These are phyloP conservation scores for Anticlea derivata DNA, from an alignment of 2,888 invertebrate genomes.

Conservation along the genomic window DNA sequence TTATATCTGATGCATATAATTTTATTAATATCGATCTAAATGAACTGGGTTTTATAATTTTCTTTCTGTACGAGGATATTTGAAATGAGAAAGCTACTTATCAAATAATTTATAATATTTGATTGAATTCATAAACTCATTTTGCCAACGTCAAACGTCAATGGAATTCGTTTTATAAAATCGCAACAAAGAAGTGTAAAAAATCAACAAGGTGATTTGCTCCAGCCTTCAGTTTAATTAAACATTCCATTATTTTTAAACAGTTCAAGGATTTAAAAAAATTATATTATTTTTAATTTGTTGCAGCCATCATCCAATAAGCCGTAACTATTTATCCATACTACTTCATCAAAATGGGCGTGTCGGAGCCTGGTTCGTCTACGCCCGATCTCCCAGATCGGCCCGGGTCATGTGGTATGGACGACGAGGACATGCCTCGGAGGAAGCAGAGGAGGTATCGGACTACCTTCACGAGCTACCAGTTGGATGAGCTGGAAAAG, in stretches of 20 bases:
- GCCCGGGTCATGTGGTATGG: slow-evolving; percentile 71
- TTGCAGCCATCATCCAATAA: slow-evolving; percentile 26
- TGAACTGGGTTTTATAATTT: not conserved
- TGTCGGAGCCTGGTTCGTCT: slow-evolving; percentile 70
- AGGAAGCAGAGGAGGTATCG: slow-evolving; percentile 96
- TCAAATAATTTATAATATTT: too few relatives aligned
- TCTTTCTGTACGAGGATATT: not conserved
- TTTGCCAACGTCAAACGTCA: too few relatives aligned
- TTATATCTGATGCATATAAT: not conserved
- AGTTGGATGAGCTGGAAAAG: slow-evolving; percentile 97
- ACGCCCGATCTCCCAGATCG: slow-evolving; percentile 70
- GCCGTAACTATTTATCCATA: slow-evolving; percentile 22
- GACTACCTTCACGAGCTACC: slow-evolving; percentile 96
- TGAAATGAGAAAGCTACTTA: too few relatives aligned
- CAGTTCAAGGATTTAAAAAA: too few relatives aligned
- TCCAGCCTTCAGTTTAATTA: too few relatives aligned
- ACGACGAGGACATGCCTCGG: slow-evolving; percentile 92
- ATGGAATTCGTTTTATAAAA: too few relatives aligned
- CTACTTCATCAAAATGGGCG: slow-evolving; percentile 58
- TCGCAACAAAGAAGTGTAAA: too few relatives aligned
- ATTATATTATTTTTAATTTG: slow-evolving; percentile 16
- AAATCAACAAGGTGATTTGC: too few relatives aligned
- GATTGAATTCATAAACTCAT: too few relatives aligned
- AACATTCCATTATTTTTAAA: too few relatives aligned
- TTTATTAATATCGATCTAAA: slow-evolving; percentile 2